Conservation (phyloP, 2,113 vertebrate species). For the Engystomops pustulosus region DNA sequence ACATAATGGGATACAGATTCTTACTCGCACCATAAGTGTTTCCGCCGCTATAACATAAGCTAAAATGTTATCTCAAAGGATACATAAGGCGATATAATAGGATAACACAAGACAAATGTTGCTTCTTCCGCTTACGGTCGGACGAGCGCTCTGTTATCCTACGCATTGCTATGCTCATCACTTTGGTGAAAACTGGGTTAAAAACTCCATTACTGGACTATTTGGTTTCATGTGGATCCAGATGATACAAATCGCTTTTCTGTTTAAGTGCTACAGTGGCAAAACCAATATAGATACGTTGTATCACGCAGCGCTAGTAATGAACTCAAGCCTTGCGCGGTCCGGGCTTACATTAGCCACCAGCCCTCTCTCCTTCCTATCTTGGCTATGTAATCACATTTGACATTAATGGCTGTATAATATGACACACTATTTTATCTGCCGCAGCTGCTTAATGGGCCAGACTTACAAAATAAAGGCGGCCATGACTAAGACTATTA, state of each 20-base stretch:
- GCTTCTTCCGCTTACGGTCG: not conserved
- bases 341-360: constrained; percentile 41
- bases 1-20: not conserved
- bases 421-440: constrained; percentile 60
- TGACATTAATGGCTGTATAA: constrained; percentile 17
- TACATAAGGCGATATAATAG: not conserved
- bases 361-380: constrained; percentile 40
- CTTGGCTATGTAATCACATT: constrained; percentile 57
- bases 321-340: constrained; percentile 51
- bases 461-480: constrained; percentile 55
- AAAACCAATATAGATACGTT: constrained; percentile 48
- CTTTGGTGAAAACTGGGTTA: constrained; percentile 27
- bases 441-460: constrained; percentile 62
- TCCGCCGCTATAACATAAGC: not conserved
- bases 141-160: not conserved
- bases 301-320: constrained; percentile 50
- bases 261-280: constrained; percentile 54
- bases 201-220: constrained; percentile 51
- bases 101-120: constrained; percentile 9
- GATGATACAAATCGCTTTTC: constrained; percentile 52
- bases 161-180: not conserved
- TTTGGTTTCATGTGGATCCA: constrained; percentile 47
- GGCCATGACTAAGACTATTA: constrained; percentile 64
- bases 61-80: not conserved
- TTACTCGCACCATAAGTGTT: not conserved